These are phyloP conservation scores for Tamias sibiricus DNA, from an alignment of 2,113 vertebrate genomes.

Conservation along the genomic window DNA sequence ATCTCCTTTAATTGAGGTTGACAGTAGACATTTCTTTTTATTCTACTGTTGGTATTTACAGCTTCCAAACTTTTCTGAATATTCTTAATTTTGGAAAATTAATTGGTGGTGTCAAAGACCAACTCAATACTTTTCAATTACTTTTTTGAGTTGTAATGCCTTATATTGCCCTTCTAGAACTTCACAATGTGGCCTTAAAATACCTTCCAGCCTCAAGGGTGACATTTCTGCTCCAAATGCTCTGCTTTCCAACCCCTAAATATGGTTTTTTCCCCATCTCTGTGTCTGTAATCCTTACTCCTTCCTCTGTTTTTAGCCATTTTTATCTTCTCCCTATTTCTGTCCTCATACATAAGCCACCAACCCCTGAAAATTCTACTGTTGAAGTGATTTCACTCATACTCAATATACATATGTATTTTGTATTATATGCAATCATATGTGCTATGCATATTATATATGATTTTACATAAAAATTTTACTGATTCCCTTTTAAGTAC, in stretches of 20 bases:
- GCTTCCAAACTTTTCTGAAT: not conserved
- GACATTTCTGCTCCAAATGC: not conserved
- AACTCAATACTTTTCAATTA: not conserved
- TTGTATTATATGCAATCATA: not conserved
- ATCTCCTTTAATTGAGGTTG: not conserved
- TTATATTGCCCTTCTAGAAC: not conserved
- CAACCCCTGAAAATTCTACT: not conserved
- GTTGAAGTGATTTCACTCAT: not conserved
- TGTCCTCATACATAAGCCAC: not conserved
- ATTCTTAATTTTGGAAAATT: not conserved
- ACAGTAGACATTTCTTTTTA: not conserved
- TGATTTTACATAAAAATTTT: not conserved
- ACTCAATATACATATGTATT: not conserved
- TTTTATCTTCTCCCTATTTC: not conserved
- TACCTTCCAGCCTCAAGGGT: not conserved
- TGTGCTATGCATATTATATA: not conserved
- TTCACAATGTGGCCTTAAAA: not conserved
- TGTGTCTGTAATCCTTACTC: not conserved
- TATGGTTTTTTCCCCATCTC: not conserved
- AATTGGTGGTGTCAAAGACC: not conserved
- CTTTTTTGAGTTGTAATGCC: not conserved
- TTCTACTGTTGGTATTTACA: not conserved
- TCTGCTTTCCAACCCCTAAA: not conserved
- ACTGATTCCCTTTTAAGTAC: not conserved
- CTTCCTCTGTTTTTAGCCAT: not conserved